Evolutionary conservation across 2,888 invertebrate species (phyloP), one percentile per base, ranked within the genome.

Genomic region (Acholoe squamosa): DNA sequence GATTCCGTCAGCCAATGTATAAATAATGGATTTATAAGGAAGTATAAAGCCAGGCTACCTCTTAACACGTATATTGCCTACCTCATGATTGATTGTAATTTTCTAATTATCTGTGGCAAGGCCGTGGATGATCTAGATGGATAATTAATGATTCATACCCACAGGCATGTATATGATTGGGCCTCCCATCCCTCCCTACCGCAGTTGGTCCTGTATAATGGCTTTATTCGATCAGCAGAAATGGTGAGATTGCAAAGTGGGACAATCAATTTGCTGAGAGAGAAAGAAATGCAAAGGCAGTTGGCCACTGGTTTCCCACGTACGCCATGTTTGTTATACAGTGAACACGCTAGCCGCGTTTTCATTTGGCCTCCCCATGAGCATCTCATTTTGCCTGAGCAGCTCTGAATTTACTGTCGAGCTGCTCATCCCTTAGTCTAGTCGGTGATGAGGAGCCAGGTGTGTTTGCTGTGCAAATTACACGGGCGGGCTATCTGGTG

Each of bases 381-480:
- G 43, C 43, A 7, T 3, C 43, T 43, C 43, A 43, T 43, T 43
- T 43, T 43, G 43, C 10, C 43, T 10, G 43, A 43, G 43, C 43
- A 7, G 43, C 43, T 43, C 43, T 3, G 43, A 43, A 43, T 43
- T 43, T 43, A 43, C 43, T 43, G 43, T 43, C 43, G 43, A 43
- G 43, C 43, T 43, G 43, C 43, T 43, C 43, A 43, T 43, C 43
- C 43, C 43, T 43, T 43, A 43, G 43, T 43, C 43, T 10, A 43
- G 43, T 43, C 5, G 43, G 43, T 43, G 43, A 43, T 43, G 43
- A 43, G 43, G 71, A 71, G 31, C 71, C 71, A 71, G 71, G 28
- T 71, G 71, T 71, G 28, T 71, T 71, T 71, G 71, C 28, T 28
- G 61, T 61, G n/a, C 61, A 61, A 61, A 61, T 61, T 61, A 61